These are phyloP conservation scores for Lysiphlebus fabarum DNA, from an alignment of 1,140 invertebrate genomes.

Conservation along the genomic window DNA sequence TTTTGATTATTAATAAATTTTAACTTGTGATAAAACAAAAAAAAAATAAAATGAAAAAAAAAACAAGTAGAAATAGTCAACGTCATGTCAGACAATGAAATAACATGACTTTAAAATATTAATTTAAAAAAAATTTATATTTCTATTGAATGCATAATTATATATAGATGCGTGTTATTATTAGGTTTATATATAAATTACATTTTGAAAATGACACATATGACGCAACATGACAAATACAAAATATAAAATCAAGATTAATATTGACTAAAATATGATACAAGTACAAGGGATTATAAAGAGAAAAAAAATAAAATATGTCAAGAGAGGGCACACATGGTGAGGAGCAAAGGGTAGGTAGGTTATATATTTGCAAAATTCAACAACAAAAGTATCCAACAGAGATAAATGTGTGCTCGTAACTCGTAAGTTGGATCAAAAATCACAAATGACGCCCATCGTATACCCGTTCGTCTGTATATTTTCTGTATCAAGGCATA, in stretches of 20 bases:
- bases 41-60: too few species aligned
- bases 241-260: not conserved
- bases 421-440: slow-evolving; percentile 33
- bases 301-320: slow-evolving; percentile 22
- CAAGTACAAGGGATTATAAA: slow-evolving; percentile 1
- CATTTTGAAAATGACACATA: too few species aligned
- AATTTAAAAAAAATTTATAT: too few species aligned
- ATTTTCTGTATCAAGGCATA: slow-evolving; percentile 47
- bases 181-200: too few species aligned
- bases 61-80: too few species aligned
- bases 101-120: too few species aligned
- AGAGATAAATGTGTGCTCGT: slow-evolving; percentile 53
- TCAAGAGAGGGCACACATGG: slow-evolving; percentile 46
- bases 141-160: too few species aligned
- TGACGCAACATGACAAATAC: not conserved
- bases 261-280: too few species aligned
- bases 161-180: too few species aligned
- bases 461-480: not conserved
- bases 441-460: slow-evolving; percentile 28
- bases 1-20: too few species aligned
- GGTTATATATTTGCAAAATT: slow-evolving; percentile 27
- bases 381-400: slow-evolving; percentile 54
- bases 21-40: too few species aligned
- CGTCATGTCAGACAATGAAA: too few species aligned
- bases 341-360: slow-evolving; percentile 41